Evolutionary conservation across 2,888 invertebrate genomes (phyloP), one percentile per base, ranked within the genome.

Genomic region (Blastobasis adustella): DNA sequence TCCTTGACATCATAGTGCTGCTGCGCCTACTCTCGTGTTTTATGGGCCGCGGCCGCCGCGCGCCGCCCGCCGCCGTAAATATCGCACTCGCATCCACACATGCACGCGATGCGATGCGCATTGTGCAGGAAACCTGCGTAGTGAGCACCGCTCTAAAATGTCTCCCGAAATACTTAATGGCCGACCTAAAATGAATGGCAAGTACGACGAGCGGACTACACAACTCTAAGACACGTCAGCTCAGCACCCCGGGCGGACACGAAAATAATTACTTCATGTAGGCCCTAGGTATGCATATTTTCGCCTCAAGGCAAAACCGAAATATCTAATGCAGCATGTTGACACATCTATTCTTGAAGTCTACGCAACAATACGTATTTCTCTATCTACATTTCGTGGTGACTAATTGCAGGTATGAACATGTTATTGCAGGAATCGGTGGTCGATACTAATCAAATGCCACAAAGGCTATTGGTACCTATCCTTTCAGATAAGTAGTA

Each of bases 1-100:
- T 70, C 66, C 73, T 75, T 78, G 75, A 77, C 77, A 78, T 78
- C 77, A 78, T 69, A 68, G 73, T 58, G 65, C 64, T 66, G 66
- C 65, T 69, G 61, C 69, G 74, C 71, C 69, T 75, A 73, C 73
- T 69, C 73, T 72, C 65, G 68, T 69, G 76, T 69, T 85, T 86
- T 85, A 84, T 83, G 80, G 72, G 66, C 78, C 83, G 76, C 82
- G 76, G 67, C 73, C 67, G 61, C 64, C 79, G 80, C 76, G 81
- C 23, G 23, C 81, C 79, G 76, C 72, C 63, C 67, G 63, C 63
- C 62, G 67, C 80, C 81, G 74, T 84, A 80, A 86, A 85, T 72
- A 72, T 74, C 67, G 60, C 60, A 63, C 56, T 56, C 56, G 58
- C 80, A 79, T 77, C 78, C 78, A 76, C 71, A 62, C 71, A 65